Conservation (phyloP, 2,888 invertebrate genomes). For the Rhyacophila evoluta region DNA sequence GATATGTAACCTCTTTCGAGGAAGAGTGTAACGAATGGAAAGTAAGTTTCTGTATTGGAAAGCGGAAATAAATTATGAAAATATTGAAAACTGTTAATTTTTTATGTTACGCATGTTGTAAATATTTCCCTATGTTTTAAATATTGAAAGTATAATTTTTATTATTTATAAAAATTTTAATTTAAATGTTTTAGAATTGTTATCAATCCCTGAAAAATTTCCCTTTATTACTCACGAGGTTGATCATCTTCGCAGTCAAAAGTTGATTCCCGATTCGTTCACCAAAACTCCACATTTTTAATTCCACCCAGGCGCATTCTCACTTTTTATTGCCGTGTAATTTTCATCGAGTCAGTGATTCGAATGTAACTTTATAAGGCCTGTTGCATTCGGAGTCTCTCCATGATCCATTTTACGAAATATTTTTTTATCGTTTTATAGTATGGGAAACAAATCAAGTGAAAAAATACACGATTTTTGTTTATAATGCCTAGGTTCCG, state of each 20-base stretch:
- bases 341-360: constrained; percentile 27
- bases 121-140: too few relatives aligned
- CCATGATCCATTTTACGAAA: constrained; percentile 38
- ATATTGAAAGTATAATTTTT: too few relatives aligned
- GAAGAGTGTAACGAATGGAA: too few relatives aligned
- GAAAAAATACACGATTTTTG: constrained; percentile 49
- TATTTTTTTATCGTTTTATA: constrained; percentile 13
- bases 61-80: too few relatives aligned
- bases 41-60: too few relatives aligned
- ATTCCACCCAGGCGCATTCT: constrained; percentile 30
- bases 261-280: constrained; percentile 38
- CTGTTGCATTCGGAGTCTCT: constrained; percentile 23
- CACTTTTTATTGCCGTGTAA: constrained; percentile 1
- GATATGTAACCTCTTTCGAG: too few relatives aligned
- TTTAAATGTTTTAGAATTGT: too few relatives aligned
- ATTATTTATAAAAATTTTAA: too few relatives aligned
- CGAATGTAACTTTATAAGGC: constrained; percentile 32
- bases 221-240: neutral
- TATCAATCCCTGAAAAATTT: neutral
- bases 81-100: too few relatives aligned
- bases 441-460: constrained; percentile 46
- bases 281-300: neutral
- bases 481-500: constrained; percentile 32
- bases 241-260: neutral
- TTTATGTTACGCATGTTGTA: too few relatives aligned